Percentiles rank a stretch among this genome's conserved stretches.
Evolutionary conservation across 2,888 invertebrate species (phyloP).

Genomic region (Acanthococcus lagerstroemiae): DNA sequence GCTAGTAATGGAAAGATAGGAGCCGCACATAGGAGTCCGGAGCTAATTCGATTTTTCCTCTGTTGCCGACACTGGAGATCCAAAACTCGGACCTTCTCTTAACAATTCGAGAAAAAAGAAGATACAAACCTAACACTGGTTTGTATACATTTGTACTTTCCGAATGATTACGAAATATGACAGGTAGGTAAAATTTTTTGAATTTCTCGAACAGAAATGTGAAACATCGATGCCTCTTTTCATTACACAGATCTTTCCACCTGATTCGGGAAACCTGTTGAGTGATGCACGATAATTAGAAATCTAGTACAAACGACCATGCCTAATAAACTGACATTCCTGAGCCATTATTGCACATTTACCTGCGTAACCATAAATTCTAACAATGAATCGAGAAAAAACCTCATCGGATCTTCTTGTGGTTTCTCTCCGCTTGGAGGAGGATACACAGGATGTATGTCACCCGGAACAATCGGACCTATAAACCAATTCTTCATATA

Average conservation of each 20-base stretch:
- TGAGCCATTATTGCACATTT: conserved; percentile 32
- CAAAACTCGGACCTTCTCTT: neutral
- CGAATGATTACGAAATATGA: conserved; percentile 81
- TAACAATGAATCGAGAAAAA: conserved; percentile 76
- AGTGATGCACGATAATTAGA: conserved; percentile 4
- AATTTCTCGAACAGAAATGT: conserved; percentile 85
- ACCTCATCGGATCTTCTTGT: conserved; percentile 72
- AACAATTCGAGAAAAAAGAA: neutral
- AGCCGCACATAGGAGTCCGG: too few species aligned
- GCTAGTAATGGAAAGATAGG: too few species aligned
- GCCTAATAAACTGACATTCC: neutral
- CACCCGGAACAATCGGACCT: conserved; percentile 65
- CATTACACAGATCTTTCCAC: conserved; percentile 74
- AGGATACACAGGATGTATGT: conserved; percentile 67
- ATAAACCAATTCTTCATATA: conserved; percentile 1
- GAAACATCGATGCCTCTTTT: conserved; percentile 68
- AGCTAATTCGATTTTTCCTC: too few species aligned
- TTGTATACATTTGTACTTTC: conserved; percentile 68
- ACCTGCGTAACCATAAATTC: conserved; percentile 85
- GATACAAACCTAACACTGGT: conserved; percentile 60
- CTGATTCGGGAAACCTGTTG: conserved; percentile 66
- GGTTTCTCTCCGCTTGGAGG: conserved; percentile 74
- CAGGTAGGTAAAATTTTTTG: conserved; percentile 76
- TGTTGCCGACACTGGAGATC: too few species aligned
- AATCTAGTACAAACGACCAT: neutral